Evolutionary conservation across 2,888 invertebrate genomes (phyloP).

Genomic region (Odontothrips loti): DNA sequence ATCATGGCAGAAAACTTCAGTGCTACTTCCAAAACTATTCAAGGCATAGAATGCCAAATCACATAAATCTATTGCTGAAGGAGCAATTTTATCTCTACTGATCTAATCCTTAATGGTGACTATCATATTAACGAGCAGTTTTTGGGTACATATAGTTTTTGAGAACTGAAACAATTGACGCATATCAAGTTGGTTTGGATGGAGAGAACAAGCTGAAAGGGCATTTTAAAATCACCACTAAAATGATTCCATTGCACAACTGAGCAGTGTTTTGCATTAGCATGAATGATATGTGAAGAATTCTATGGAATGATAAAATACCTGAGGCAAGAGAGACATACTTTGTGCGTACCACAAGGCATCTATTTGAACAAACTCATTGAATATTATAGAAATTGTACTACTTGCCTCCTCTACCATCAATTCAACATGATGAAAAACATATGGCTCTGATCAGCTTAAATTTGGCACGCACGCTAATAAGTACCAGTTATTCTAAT

Average conservation of each 20-base stretch:
- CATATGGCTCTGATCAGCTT: background rate
- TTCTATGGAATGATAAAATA: too few species aligned
- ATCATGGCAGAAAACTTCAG: background rate
- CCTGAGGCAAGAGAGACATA: too few species aligned
- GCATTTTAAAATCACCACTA: too few species aligned
- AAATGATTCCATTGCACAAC: too few species aligned
- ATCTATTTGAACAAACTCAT: too few species aligned
- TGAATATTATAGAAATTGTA: too few species aligned
- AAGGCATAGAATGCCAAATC: background rate
- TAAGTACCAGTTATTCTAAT: background rate
- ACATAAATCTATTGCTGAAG: constrained; percentile 18
- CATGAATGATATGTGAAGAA: background rate
- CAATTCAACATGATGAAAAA: background rate
- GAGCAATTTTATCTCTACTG: background rate
- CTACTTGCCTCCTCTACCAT: too few species aligned
- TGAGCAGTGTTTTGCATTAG: background rate
- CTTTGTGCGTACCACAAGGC: too few species aligned
- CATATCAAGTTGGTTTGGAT: too few species aligned
- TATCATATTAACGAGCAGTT: background rate
- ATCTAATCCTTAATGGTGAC: background rate
- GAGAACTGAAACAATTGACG: too few species aligned
- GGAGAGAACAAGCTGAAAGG: too few species aligned
- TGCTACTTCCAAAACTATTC: background rate
- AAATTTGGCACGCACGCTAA: background rate
- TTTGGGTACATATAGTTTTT: too few species aligned